phyloP scores from a whole-genome alignment of 2,797 vertebrate species.

The Chaenodraco wilsoni region DNA sequence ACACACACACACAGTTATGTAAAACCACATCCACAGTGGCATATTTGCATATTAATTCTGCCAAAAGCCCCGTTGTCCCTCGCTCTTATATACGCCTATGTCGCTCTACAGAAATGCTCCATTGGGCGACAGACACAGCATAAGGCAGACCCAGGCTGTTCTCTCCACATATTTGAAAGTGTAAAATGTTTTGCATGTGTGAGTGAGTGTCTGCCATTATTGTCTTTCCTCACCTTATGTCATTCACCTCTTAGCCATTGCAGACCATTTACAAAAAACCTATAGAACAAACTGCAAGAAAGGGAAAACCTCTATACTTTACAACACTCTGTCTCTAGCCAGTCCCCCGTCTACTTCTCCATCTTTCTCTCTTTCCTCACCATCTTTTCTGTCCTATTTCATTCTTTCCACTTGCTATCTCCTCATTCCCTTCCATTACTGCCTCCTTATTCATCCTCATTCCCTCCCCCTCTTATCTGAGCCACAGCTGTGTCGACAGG shows the following conservation, averaged over 20 bases:
- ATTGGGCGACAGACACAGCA: slow-evolving; percentile 26
- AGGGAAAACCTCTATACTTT: not conserved
- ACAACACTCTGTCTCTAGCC: not conserved
- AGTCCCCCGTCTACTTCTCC: not conserved
- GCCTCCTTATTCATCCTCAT: not conserved
- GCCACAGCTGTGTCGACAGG: slow-evolving; percentile 34
- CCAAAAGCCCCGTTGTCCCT: not conserved
- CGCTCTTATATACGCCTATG: not conserved
- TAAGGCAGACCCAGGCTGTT: slow-evolving; percentile 38
- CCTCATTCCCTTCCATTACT: not conserved
- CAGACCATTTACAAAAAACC: no score
- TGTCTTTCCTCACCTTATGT: slow-evolving; percentile 23
- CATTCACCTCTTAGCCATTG: slow-evolving; percentile 4
- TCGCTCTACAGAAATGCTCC: slow-evolving; percentile 10
- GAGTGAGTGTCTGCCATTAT: not conserved
- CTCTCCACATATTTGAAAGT: slow-evolving; percentile 50
- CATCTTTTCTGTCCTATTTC: not conserved
- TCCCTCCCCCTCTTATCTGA: slow-evolving; percentile 23
- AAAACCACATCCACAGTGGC: not conserved
- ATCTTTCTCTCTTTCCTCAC: no score
- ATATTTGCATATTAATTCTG: slow-evolving; percentile 7
- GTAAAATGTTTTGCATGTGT: slow-evolving; percentile 31
- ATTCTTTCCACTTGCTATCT: no score
- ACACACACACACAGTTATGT: slow-evolving; percentile 6
- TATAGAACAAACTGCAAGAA: no score